These are phyloP conservation scores for Motacilla alba DNA, from an alignment of 2,113 vertebrate genomes.

Conservation along the genomic window DNA sequence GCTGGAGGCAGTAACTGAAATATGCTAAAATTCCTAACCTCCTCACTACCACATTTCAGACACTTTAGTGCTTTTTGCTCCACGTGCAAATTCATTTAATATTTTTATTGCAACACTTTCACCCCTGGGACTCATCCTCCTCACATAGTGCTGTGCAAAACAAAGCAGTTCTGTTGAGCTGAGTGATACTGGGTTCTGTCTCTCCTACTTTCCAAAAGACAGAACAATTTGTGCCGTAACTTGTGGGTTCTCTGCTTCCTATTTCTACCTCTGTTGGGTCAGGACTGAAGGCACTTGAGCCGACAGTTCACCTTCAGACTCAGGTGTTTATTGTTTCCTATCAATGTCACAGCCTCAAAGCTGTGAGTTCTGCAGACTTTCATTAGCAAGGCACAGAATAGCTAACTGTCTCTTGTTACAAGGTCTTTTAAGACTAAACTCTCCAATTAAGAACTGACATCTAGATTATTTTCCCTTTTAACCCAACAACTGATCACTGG, in stretches of 20 bases:
- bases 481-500: background rate
- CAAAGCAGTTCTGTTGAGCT: background rate
- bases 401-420: background rate
- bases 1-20: background rate
- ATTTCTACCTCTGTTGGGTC: background rate
- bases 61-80: background rate
- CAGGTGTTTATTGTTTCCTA: background rate
- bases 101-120: background rate
- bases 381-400: background rate
- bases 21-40: background rate
- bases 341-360: background rate
- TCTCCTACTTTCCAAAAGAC: background rate
- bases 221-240: background rate
- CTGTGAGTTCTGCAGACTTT: background rate
- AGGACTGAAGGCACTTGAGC: background rate
- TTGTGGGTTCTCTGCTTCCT: background rate
- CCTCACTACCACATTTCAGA: background rate
- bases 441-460: background rate
- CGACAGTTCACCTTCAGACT: background rate
- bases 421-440: background rate
- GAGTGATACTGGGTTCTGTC: background rate
- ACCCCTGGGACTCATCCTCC: background rate
- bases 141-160: background rate
- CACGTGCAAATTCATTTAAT: background rate
- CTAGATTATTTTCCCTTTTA: background rate